phyloP scores from a whole-genome alignment of 2,888 invertebrate genomes.

The Cheilosia variabilis region DNA sequence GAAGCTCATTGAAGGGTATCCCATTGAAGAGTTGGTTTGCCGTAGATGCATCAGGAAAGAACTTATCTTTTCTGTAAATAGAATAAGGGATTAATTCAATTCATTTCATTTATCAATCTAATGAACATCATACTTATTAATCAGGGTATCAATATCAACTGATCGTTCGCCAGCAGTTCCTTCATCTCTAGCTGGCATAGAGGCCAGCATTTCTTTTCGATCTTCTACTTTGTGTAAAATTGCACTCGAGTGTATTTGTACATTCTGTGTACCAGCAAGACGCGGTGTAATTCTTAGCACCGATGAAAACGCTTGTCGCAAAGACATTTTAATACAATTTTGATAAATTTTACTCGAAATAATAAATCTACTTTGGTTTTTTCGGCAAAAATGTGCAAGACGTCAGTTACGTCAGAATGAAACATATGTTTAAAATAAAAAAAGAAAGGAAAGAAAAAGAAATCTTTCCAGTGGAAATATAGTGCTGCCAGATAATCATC shows the following conservation, averaged over 20 bases:
- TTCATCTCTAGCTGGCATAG: conserved; percentile 87
- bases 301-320: conserved; percentile 76
- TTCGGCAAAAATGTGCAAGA: conserved; percentile 37
- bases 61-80: conserved; percentile 86
- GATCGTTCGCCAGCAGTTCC: conserved; percentile 91
- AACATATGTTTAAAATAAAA: conserved; percentile 34
- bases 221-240: conserved; percentile 84
- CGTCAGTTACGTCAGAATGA: conserved; percentile 60
- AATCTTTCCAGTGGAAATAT: neutral
- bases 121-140: conserved; percentile 85
- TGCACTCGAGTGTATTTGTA: conserved; percentile 78
- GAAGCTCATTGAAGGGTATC: conserved; percentile 90
- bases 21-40: conserved; percentile 90
- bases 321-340: conserved; percentile 70
- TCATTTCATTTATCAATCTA: neutral
- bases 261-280: conserved; percentile 25
- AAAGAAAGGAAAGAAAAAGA: neutral
- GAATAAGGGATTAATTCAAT: neutral
- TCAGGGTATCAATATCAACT: conserved; percentile 88
- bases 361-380: neutral
- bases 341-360: too few species aligned
- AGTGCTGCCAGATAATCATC: too few species aligned
- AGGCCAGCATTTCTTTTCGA: conserved; percentile 85
- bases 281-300: conserved; percentile 72
- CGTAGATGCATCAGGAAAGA: conserved; percentile 91